These are phyloP conservation scores for Pterostichus niger DNA, from an alignment of 2,888 invertebrate genomes.

Conservation along the genomic window DNA sequence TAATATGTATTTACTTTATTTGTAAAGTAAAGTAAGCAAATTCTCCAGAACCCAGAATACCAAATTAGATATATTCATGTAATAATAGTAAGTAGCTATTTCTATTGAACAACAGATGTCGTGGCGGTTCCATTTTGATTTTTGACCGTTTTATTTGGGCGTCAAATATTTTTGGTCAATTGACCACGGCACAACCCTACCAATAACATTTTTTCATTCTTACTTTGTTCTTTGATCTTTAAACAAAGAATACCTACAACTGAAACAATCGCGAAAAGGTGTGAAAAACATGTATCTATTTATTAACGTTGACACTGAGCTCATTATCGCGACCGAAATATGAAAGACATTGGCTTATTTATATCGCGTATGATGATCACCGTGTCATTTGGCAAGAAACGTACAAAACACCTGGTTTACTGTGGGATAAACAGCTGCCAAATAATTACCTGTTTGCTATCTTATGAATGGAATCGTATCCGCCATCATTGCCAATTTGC, in stretches of 20 bases:
- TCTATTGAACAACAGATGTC: too few species aligned
- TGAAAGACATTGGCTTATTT: conserved; percentile 39
- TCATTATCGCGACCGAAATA: not conserved
- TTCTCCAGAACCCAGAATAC: too few species aligned
- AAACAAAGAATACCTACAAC: not conserved
- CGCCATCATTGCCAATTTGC: conserved; percentile 4
- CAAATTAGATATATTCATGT: too few species aligned
- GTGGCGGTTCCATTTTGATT: too few species aligned
- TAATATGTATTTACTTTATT: too few species aligned
- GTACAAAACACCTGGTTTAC: conserved; percentile 29
- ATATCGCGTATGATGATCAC: conserved; percentile 44
- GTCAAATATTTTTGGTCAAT: too few species aligned
- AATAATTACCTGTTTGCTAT: conserved; percentile 44
- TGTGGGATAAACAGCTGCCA: conserved; percentile 29
- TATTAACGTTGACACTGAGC: not conserved
- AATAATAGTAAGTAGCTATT: too few species aligned
- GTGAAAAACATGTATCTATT: not conserved
- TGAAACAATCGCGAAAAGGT: not conserved
- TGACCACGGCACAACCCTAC: too few species aligned
- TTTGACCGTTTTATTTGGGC: too few species aligned
- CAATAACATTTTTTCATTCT: too few species aligned
- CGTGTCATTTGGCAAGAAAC: conserved; percentile 52
- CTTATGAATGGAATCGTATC: conserved; percentile 37
- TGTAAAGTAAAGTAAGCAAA: too few species aligned
- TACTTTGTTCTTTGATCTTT: not conserved